Conservation (phyloP, 2,797 vertebrate genomes). For the Borostomias antarcticus region DNA sequence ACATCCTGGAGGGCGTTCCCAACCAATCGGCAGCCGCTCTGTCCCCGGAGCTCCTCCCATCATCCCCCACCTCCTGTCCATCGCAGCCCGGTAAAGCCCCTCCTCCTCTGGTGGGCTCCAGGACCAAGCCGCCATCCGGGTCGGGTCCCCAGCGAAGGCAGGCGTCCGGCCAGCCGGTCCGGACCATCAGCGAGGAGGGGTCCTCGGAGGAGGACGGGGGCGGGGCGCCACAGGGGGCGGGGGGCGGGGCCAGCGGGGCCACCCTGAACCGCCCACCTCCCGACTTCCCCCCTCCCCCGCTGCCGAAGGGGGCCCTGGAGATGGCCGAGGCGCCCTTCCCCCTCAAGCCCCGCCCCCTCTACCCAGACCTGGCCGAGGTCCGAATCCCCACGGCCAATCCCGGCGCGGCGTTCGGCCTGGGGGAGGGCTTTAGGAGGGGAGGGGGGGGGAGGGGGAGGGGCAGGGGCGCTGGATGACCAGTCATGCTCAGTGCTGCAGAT, state of each 20-base stretch:
- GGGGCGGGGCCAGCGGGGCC: conserved; percentile 42
- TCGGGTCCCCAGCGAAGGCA: conserved; percentile 56
- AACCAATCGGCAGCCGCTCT: conserved; percentile 84
- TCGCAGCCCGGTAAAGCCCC: conserved; percentile 62
- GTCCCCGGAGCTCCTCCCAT: conserved; percentile 76
- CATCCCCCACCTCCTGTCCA: conserved; percentile 59
- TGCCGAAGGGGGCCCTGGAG: conserved; percentile 84
- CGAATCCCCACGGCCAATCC: conserved; percentile 63
- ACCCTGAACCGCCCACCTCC: conserved; percentile 89
- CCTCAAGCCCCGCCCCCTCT: conserved; percentile 69
- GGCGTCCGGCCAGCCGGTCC: conserved; percentile 43
- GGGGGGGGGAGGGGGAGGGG: conserved; percentile 41
- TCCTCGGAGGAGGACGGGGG: conserved; percentile 82
- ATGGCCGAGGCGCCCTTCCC: conserved; percentile 71
- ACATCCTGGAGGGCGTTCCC: conserved; percentile 94
- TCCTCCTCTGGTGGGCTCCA: conserved; percentile 57
- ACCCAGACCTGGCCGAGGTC: conserved; percentile 74
- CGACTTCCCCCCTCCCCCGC: conserved; percentile 91
- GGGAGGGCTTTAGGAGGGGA: conserved; percentile 63
- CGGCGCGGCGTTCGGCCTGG: conserved; percentile 29
- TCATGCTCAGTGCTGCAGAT: conserved; percentile 97
- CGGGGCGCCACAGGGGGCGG: conserved; percentile 35
- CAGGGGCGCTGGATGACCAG: conserved; percentile 82
- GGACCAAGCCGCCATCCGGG: conserved; percentile 77
- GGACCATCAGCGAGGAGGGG: conserved; percentile 79